A percentile compares a stretch with the other conserved stretches of the same genome.
Evolutionary conservation across 1,140 invertebrate species (phyloP).

Genomic region (Phocides pigmalion): DNA sequence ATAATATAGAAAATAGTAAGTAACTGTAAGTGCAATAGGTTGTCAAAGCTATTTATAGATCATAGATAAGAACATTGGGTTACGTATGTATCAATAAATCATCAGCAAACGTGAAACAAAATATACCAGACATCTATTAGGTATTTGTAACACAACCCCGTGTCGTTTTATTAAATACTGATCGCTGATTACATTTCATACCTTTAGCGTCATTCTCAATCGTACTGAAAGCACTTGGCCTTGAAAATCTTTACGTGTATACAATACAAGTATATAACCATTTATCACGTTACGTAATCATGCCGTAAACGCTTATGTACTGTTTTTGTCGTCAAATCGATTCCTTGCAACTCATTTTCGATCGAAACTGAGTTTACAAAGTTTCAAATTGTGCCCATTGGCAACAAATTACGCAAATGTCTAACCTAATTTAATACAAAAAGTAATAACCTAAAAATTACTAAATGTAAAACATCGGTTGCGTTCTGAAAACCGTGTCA

Average conservation of each 20-base stretch:
- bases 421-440: constrained; percentile 53
- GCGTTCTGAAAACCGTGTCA: constrained; percentile 62
- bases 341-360: constrained; percentile 50
- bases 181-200: constrained; percentile 43
- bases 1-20: constrained; percentile 26
- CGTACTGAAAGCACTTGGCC: constrained; percentile 75
- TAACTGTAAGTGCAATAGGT: constrained; percentile 26
- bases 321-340: constrained; percentile 40
- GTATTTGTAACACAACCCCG: constrained; percentile 32
- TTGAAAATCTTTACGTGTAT: constrained; percentile 62
- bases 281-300: constrained; percentile 70
- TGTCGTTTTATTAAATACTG: constrained; percentile 24
- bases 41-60: constrained; percentile 28
- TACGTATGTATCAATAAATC: constrained; percentile 12
- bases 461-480: constrained; percentile 50
- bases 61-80: constrained; percentile 24
- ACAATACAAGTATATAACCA: constrained; percentile 50
- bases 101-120: not conserved
- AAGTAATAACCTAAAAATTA: constrained; percentile 48
- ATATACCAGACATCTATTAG: not conserved
- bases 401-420: constrained; percentile 46
- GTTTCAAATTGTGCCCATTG: constrained; percentile 51
- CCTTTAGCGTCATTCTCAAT: constrained; percentile 46
- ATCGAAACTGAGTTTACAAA: constrained; percentile 57
- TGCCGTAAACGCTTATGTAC: constrained; percentile 52